phyloP scores from a whole-genome alignment of 2,113 vertebrate species.

The Oryzias melastigma region DNA sequence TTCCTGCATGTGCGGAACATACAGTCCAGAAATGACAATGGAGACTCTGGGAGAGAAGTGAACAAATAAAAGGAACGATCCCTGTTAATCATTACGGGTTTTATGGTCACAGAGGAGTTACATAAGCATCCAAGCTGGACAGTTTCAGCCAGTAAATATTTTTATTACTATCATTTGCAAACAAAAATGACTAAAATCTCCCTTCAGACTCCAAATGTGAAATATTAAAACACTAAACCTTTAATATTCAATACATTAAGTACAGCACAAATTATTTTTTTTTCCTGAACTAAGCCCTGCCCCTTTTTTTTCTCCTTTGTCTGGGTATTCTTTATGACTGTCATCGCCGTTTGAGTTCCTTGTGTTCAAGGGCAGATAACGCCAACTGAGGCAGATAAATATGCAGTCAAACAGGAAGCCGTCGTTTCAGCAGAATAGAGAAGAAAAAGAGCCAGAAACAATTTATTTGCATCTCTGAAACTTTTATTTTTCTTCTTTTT shows the following conservation, averaged over 20 bases:
- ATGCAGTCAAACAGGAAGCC: slow-evolving; percentile 69
- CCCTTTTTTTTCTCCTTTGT: not conserved
- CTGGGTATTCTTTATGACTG: not conserved
- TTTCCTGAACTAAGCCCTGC: not conserved
- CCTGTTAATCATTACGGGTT: too few species aligned
- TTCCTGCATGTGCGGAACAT: too few species aligned
- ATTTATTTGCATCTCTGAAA: not conserved
- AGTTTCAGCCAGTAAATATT: too few species aligned
- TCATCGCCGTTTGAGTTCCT: slow-evolving; percentile 1
- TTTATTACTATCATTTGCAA: too few species aligned
- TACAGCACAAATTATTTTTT: not conserved
- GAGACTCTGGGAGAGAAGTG: too few species aligned
- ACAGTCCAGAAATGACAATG: too few species aligned
- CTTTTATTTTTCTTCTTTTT: not conserved
- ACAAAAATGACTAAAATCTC: too few species aligned
- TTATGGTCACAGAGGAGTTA: too few species aligned
- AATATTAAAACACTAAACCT: too few species aligned
- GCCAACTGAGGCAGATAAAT: slow-evolving; percentile 7
- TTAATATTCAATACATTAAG: slow-evolving; percentile 2
- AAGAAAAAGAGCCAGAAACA: not conserved
- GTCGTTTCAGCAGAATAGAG: not conserved
- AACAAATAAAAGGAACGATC: too few species aligned
- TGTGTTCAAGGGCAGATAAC: slow-evolving; percentile 6
- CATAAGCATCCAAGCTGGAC: too few species aligned
- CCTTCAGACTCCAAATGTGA: too few species aligned